phyloP scores from a whole-genome alignment of 2,797 vertebrate species.

The Argya squamiceps region DNA sequence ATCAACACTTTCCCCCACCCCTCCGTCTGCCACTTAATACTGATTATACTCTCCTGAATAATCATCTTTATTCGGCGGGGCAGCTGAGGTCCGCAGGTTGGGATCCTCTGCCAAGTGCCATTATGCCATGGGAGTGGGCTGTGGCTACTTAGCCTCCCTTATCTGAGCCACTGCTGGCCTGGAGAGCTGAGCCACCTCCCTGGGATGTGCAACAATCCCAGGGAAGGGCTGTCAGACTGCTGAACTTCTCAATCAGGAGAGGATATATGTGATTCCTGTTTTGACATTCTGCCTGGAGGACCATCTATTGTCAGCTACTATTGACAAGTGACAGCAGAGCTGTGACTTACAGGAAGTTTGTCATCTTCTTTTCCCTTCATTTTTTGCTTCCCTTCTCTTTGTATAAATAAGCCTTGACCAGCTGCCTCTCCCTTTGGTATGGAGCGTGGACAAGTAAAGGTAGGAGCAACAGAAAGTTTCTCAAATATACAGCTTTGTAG shows the following conservation, averaged over 20 bases:
- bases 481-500: slow-evolving; percentile 54
- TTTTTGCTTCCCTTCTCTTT: background rate
- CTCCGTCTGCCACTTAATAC: slow-evolving; percentile 65
- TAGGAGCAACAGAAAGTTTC: slow-evolving; percentile 18
- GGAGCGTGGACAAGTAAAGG: slow-evolving; percentile 30
- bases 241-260: background rate
- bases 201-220: background rate
- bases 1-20: slow-evolving; percentile 37
- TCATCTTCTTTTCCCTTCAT: background rate
- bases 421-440: background rate
- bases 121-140: slow-evolving; percentile 26
- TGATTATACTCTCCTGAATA: slow-evolving; percentile 60
- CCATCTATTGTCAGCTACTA: slow-evolving; percentile 43
- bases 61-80: slow-evolving; percentile 74
- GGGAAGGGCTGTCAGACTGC: background rate
- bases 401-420: background rate
- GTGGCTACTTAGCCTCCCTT: background rate
- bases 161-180: background rate
- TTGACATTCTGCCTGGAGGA: slow-evolving; percentile 43
- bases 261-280: background rate
- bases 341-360: slow-evolving; percentile 52
- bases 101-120: slow-evolving; percentile 61
- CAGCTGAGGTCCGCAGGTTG: slow-evolving; percentile 77
- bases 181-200: background rate
- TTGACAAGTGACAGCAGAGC: slow-evolving; percentile 58